Evolutionary conservation across 2,888 invertebrate species (phyloP).

Genomic region (Fragum whitleyi): DNA sequence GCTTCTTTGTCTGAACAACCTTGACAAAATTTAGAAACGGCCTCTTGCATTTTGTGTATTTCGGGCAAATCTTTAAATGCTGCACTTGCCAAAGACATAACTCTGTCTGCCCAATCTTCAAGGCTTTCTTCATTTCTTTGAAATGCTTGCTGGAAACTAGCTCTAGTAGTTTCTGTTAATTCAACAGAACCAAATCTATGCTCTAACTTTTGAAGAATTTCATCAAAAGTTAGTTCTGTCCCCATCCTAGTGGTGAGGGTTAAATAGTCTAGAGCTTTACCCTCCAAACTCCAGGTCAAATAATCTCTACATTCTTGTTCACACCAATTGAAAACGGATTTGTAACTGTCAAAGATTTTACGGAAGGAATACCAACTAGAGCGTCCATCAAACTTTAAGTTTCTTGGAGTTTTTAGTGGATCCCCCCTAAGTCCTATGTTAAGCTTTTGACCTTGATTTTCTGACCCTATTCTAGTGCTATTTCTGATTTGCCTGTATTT

Average conservation of each 20-base stretch:
- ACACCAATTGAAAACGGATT: slow-evolving; percentile 1
- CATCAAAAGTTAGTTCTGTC: not conserved
- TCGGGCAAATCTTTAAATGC: slow-evolving; percentile 52
- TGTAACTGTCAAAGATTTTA: slow-evolving; percentile 24
- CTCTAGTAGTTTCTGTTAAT: slow-evolving; percentile 15
- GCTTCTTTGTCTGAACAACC: slow-evolving; percentile 48
- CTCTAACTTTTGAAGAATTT: slow-evolving; percentile 5
- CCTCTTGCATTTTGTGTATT: slow-evolving; percentile 27
- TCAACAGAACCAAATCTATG: slow-evolving; percentile 20
- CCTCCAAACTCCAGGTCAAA: too few species aligned
- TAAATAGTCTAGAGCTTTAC: slow-evolving; percentile 29
- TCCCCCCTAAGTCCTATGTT: too few species aligned
- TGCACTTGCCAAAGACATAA: slow-evolving; percentile 38
- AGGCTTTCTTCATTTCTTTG: slow-evolving; percentile 25
- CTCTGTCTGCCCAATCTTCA: too few species aligned
- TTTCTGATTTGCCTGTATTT: too few species aligned
- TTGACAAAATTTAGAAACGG: slow-evolving; percentile 43
- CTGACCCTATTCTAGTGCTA: too few species aligned
- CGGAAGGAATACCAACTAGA: slow-evolving; percentile 10
- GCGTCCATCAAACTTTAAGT: slow-evolving; percentile 17
- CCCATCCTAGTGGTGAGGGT: not conserved
- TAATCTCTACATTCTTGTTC: slow-evolving; percentile 23
- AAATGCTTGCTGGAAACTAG: slow-evolving; percentile 27
- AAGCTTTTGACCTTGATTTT: too few species aligned
- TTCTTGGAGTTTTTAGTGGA: too few species aligned